A percentile compares a stretch with the other conserved stretches of the same genome.
phyloP scores from a whole-genome alignment of 2,113 vertebrate species.

The Tragelaphus buxtoni region DNA sequence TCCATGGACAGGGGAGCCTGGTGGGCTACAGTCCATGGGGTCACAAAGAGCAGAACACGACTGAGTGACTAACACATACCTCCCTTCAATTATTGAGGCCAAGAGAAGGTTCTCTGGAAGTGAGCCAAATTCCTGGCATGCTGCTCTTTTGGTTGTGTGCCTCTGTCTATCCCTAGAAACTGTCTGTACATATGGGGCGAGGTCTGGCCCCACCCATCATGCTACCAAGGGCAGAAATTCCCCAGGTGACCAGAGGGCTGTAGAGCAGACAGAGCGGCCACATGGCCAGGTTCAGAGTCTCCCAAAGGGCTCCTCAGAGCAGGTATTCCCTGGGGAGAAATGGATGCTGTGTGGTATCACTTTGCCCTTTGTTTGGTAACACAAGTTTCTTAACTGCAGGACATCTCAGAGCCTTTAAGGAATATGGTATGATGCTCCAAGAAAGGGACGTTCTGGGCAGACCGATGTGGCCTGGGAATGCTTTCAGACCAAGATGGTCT shows the following conservation, averaged over 20 bases:
- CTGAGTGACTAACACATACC: background rate
- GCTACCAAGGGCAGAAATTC: background rate
- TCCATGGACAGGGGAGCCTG: background rate
- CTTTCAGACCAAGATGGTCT: background rate
- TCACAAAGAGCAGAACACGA: background rate
- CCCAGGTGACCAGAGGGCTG: accelerated
- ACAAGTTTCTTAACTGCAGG: background rate
- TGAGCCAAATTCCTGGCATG: accelerated
- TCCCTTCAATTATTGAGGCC: background rate
- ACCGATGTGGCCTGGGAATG: background rate
- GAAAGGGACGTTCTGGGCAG: background rate
- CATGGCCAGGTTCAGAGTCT: background rate
- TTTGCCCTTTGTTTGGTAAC: background rate
- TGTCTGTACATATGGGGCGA: background rate
- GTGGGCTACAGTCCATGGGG: background rate
- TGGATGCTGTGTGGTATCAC: accelerated
- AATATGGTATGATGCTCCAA: background rate
- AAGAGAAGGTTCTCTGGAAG: background rate
- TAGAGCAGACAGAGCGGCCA: background rate
- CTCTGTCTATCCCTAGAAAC: background rate
- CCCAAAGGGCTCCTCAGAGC: background rate
- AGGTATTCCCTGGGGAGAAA: accelerated
- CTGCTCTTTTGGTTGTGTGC: background rate
- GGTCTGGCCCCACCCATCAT: background rate
- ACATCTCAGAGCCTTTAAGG: background rate